Base-by-base conservation (phyloP, 35 echinoderm and acorn worm genomes). In the Diadema setosum region DNA sequence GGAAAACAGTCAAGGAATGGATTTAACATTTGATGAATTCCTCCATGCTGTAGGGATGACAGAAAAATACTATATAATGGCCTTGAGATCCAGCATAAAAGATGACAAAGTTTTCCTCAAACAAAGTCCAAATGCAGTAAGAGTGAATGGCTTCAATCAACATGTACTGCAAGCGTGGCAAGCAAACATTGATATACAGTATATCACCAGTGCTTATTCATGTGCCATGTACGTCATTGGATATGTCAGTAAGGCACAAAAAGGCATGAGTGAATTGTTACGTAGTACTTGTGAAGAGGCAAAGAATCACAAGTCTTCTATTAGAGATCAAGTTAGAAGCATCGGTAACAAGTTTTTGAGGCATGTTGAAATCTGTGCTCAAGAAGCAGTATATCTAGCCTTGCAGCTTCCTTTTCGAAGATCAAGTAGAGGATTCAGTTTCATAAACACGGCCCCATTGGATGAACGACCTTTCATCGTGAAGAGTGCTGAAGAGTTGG, bases 191-290 rank as follows among this genome's bases (percentile, higher is more conserved):
- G 83, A 85, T 45, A 44, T 91, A 3, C 82, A 91, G 55, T 85
- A 56, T 46, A 74, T 90, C 69, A 26, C 81, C 18, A 75, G 82
- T 89, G 70, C 87, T 1, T 89, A 82, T 82, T 67, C 87, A 5
- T 89, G 87, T 57, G 87, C 24, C 84, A 90, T 50, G 82, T n/a
- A n/a, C n/a, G n/a, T n/a, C n/a, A n/a, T n/a, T n/a, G n/a, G n/a
- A n/a, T n/a, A n/a, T n/a, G n/a, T 90, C 29, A 83, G 80, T 31
- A 90, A 67, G 65, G 58, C 52, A 29, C 88, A 90, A 74, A 90
- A 67, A 90, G 88, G 88, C 29, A 84, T 90, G 88, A 84, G 88
- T 37, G 42, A 37, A 11, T 39, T 90, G 26, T 36, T 84, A 42
- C 50, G 82, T 15, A 30, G 67, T 5, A 81, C 88, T 4, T 37